Conservation (phyloP, 2,797 vertebrate genomes). For the Steatocranus sp. region DNA sequence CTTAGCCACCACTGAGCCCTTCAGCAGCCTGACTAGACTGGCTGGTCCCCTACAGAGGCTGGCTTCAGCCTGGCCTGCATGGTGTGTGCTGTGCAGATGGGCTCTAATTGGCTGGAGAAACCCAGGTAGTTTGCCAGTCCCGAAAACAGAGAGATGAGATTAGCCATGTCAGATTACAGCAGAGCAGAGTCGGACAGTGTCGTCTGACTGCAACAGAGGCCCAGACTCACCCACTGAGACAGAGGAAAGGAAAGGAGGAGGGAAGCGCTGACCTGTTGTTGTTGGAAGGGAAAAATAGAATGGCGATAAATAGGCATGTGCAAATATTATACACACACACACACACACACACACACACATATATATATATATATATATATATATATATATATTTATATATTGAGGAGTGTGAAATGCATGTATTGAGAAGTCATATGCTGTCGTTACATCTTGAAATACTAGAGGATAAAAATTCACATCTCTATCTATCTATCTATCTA, state of each 20-base stretch:
- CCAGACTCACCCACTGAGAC: conserved; percentile 52
- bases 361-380: accelerated
- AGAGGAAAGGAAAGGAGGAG: background rate
- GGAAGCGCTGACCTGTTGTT: background rate
- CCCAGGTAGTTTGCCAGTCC: conserved; percentile 55
- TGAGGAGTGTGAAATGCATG: too few species aligned
- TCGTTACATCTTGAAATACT: too few species aligned
- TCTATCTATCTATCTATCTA: too few species aligned
- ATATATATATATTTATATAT: accelerated
- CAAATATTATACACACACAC: background rate
- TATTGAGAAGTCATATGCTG: too few species aligned
- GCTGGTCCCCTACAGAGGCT: conserved; percentile 5
- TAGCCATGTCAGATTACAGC: conserved; percentile 69
- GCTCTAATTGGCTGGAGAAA: conserved; percentile 61
- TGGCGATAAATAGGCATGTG: background rate
- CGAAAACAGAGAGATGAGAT: conserved; percentile 50
- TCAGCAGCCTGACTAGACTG: background rate
- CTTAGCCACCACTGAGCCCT: conserved; percentile 37
- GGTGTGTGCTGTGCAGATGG: conserved; percentile 52
- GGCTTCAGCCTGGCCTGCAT: conserved; percentile 9
- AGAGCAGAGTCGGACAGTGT: conserved; percentile 45
- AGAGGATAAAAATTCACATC: too few species aligned
- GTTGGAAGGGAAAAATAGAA: background rate
- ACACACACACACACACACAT: accelerated
- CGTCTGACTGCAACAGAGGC: conserved; percentile 9